Percentiles rank a stretch among this genome's conserved stretches.
phyloP scores from a whole-genome alignment of 1,140 invertebrate genomes.

The Drosophila sp. region DNA sequence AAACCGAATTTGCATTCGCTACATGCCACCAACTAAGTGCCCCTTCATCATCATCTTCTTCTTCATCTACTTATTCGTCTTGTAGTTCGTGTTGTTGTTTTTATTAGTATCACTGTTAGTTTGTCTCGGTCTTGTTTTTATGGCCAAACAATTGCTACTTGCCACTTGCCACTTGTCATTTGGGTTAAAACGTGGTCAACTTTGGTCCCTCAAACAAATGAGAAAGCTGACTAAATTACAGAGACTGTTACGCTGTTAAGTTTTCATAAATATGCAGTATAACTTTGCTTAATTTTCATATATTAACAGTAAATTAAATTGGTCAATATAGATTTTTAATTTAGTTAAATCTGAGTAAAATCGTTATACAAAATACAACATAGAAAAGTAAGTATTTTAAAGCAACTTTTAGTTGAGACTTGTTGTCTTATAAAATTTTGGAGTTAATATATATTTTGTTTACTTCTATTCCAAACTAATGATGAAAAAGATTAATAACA shows the following conservation, averaged over 20 bases:
- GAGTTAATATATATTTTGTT: conserved; percentile 1
- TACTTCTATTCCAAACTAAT: neutral
- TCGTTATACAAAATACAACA: neutral
- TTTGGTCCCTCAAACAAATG: neutral
- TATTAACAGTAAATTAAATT: too few species aligned
- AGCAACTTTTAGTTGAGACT: too few species aligned
- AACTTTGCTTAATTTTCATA: too few species aligned
- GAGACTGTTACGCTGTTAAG: neutral
- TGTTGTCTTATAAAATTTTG: too few species aligned
- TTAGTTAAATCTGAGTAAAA: too few species aligned
- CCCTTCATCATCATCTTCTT: neutral
- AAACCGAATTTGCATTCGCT: conserved; percentile 26
- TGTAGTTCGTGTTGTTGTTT: neutral
- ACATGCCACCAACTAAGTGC: conserved; percentile 12
- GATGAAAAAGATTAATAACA: neutral
- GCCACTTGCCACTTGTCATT: conserved; percentile 55
- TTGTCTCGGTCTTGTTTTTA: conserved; percentile 11
- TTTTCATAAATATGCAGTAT: too few species aligned
- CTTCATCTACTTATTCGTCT: neutral
- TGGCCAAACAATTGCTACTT: conserved; percentile 35
- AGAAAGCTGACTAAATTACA: neutral
- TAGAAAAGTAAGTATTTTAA: neutral
- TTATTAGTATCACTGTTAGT: conserved; percentile 4
- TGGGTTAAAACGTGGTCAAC: conserved; percentile 49
- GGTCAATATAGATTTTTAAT: too few species aligned